Evolutionary conservation across 1,140 invertebrate genomes (phyloP), one percentile per base, ranked within the genome.

Genomic region (Drosophila erecta): DNA sequence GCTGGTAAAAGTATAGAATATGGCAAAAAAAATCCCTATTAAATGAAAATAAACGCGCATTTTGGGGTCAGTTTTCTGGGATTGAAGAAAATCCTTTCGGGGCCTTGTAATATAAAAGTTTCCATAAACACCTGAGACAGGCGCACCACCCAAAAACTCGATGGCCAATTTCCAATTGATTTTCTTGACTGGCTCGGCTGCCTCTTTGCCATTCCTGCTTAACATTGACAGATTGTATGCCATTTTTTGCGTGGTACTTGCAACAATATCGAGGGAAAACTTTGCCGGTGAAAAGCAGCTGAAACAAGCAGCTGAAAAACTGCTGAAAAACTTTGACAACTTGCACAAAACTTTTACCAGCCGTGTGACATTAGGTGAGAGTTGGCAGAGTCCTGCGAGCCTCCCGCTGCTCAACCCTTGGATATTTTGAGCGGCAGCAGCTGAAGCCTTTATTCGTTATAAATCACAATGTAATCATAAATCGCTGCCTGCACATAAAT

Each of bases 141-240:
- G n/a, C 35, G 46, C 17, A 41, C 44, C 30, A 24, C 10, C 3
- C 3, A 11, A 12, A 22, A 59, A 38, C 33, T 55, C 69, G 56
- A 54, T 64, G 73, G 62, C 65, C 80, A 90, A 89, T 84, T 80
- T 85, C 64, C 73, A 89, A 89, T 89, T 89, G 85, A 89, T 90
- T 90, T 89, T 89, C 72, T 41, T 41, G 66, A 71, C 73, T 56
- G 35, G 58, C 47, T 15, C n/a, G 20, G 30, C 11, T 71, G 46
- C 30, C 44, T 30, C 56, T 17, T 53, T 70, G 35, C 73, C 53
- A 58, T 66, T 74, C 37, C 60, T 43, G 57, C 64, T 64, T 76
- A 77, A 80, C 76, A 64, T 76, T 87, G 84, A 87, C 85, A 87
- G 84, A 87, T 87, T 87, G 84, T 87, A 90, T 87, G 84, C 84